Base-by-base conservation (phyloP, 2,888 invertebrate genomes). In the Diadegma fenestrale region DNA sequence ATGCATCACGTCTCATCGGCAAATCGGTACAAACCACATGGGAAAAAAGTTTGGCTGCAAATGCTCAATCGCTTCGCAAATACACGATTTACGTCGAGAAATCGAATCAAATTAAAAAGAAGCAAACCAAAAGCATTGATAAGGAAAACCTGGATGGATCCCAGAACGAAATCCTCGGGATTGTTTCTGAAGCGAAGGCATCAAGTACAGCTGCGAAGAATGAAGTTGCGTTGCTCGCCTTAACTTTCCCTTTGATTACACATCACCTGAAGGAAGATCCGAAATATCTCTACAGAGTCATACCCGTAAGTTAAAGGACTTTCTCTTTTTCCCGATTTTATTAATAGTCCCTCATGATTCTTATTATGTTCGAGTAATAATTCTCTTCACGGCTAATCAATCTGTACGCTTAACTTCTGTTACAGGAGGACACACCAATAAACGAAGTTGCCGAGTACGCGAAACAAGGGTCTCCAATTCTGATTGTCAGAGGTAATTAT, bases 1-100 rank as follows among this genome's bases (percentile, higher is more conserved):
- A 73, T 73, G 72, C 72, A 2, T 41, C 58, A 30, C 58, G 58
- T 6, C 72, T 73, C 43, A n/a, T 73, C 7, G 72, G 72, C 41
- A 73, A 73, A 26, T n/a, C 37, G 19, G 58, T 73, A 10, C 22
- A 26, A 6, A 14, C n/a, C 22, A 73, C 43, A 12, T 73, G 43
- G 26, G 58, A 22, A 73, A 26, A 73, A 73, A 19, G 37, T 26
- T n/a, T 73, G 26, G 19, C 58, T 3, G 12, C 30, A 22, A 73
- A 37, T 41, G 58, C 43, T 10, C 41, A 54, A 58, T 14, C 58
- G 17, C 41, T 73, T 37, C 19, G 54, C n/a, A 54, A 61, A 58
- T 73, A 33, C 26, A 51, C 19, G 4, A 58, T 54, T 7, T 26
- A n/a, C 58, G 33, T 22, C 10, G 72, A 58, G 37, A 54, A 73